Conservation (phyloP, 2,888 invertebrate genomes). For the Drosophila dives region DNA sequence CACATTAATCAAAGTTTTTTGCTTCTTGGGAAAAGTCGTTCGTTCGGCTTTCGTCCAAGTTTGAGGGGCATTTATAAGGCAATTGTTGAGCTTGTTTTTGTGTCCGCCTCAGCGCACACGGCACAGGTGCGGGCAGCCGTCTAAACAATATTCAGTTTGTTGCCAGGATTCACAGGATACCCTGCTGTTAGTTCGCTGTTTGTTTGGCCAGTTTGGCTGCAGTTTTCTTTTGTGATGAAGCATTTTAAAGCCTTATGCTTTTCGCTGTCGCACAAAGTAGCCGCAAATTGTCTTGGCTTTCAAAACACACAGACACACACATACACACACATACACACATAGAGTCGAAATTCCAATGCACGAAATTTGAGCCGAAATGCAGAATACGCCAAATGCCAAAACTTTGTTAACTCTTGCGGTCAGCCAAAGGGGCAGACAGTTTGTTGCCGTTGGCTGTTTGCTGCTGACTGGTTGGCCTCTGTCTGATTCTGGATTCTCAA, state of each 20-base stretch:
- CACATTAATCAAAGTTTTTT: slow-evolving; percentile 79
- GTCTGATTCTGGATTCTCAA: slow-evolving; percentile 37
- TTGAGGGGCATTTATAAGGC: slow-evolving; percentile 78
- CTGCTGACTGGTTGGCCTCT: slow-evolving; percentile 8
- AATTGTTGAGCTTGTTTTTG: slow-evolving; percentile 70
- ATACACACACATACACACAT: background rate
- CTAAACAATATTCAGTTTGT: slow-evolving; percentile 6
- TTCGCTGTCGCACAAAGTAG: slow-evolving; percentile 47
- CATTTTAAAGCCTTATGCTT: slow-evolving; percentile 33
- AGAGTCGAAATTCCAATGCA: slow-evolving; percentile 33
- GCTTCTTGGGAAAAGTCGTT: slow-evolving; percentile 45
- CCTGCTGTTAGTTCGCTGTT: slow-evolving; percentile 13
- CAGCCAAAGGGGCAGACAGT: slow-evolving; percentile 48
- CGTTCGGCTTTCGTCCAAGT: slow-evolving; percentile 58
- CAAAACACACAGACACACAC: slow-evolving; percentile 10
- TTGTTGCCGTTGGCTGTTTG: slow-evolving; percentile 20
- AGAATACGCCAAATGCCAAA: slow-evolving; percentile 58
- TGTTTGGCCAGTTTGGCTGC: slow-evolving; percentile 8
- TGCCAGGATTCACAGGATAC: slow-evolving; percentile 6
- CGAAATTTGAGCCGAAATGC: slow-evolving; percentile 52
- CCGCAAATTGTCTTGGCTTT: slow-evolving; percentile 56
- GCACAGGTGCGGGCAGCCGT: slow-evolving; percentile 60
- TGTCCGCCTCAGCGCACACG: slow-evolving; percentile 49
- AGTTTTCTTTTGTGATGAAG: slow-evolving; percentile 18
- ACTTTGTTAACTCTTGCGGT: slow-evolving; percentile 58